phyloP scores from a whole-genome alignment of 2,113 vertebrate genomes.

The Clarias macrocephalus region DNA sequence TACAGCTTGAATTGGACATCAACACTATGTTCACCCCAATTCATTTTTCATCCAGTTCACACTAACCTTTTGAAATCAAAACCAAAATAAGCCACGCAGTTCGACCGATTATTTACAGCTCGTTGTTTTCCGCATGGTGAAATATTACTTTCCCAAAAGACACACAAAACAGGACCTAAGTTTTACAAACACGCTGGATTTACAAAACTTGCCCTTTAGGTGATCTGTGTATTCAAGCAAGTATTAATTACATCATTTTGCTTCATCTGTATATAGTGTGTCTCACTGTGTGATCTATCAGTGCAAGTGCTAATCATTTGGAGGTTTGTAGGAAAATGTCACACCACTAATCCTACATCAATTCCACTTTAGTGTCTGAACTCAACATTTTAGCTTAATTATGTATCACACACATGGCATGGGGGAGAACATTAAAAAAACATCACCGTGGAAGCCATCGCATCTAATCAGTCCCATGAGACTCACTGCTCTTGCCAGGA shows the following conservation, averaged over 20 bases:
- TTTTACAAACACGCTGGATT: background rate
- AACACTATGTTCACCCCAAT: background rate
- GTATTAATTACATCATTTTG: background rate
- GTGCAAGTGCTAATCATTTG: background rate
- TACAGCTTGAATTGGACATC: background rate
- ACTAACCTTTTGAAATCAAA: background rate
- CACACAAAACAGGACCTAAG: background rate
- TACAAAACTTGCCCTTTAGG: background rate
- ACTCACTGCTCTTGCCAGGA: background rate
- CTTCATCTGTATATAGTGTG: background rate
- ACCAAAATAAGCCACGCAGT: background rate
- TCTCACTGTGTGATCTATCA: background rate
- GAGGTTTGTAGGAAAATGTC: background rate
- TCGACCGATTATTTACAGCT: background rate
- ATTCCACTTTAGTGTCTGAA: background rate
- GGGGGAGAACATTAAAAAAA: slow-evolving; percentile 26
- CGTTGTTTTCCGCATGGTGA: background rate
- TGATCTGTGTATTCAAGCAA: background rate
- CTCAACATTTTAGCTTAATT: background rate
- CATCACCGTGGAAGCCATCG: slow-evolving; percentile 23
- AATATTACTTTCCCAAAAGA: background rate
- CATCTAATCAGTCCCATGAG: slow-evolving; percentile 31
- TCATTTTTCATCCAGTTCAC: background rate
- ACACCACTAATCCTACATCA: background rate
- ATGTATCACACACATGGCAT: slow-evolving; percentile 31